Evolutionary conservation across 2,888 invertebrate genomes (phyloP).

Genomic region (Saturnia pavonia): DNA sequence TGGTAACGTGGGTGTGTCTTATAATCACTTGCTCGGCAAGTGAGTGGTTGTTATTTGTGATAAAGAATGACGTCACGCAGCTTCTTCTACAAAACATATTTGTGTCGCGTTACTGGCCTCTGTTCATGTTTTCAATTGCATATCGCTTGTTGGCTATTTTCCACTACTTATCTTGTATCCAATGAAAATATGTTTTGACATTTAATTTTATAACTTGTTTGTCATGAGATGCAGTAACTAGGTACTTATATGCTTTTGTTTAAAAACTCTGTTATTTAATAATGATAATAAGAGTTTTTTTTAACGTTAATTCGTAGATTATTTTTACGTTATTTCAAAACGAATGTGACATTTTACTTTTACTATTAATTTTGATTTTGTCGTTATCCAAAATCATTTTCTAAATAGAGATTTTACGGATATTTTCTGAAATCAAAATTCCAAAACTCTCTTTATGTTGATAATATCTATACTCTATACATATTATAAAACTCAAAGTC

Average conservation of each 20-base stretch:
- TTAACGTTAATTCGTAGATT: background rate
- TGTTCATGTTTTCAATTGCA: constrained; percentile 68
- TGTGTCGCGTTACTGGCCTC: constrained; percentile 63
- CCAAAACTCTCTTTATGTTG: no score
- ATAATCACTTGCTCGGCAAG: constrained; percentile 53
- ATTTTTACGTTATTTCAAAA: background rate
- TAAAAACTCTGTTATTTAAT: background rate
- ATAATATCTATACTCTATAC: no score
- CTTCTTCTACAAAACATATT: constrained; percentile 72
- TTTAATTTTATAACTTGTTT: constrained; percentile 61
- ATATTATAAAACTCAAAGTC: no score
- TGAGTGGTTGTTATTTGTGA: constrained; percentile 50
- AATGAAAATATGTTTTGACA: constrained; percentile 75
- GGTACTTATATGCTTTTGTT: constrained; percentile 22
- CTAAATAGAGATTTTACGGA: no score
- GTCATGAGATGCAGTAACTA: constrained; percentile 31
- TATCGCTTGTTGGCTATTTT: constrained; percentile 65
- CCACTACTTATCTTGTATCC: constrained; percentile 76
- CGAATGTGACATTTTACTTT: no score
- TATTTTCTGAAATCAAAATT: no score
- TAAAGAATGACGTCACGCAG: constrained; percentile 58
- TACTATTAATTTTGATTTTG: no score
- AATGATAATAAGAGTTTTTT: background rate
- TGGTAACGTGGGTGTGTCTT: constrained; percentile 74
- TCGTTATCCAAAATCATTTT: no score